These are phyloP conservation scores for Leptobrachium leishanense DNA, from an alignment of 2,113 vertebrate genomes.

Conservation along the genomic window DNA sequence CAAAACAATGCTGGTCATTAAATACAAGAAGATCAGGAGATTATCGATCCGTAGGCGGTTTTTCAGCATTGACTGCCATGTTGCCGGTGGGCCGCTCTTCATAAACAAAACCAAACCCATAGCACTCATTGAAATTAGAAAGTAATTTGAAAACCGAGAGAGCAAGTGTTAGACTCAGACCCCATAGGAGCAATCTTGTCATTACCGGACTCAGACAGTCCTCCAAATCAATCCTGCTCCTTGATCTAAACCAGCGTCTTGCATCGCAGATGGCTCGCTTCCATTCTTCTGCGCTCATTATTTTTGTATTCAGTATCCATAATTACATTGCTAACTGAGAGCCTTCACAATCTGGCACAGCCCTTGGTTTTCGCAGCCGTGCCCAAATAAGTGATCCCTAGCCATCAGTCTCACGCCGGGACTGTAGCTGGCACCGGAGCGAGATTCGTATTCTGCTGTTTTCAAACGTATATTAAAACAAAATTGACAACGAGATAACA, in stretches of 20 bases:
- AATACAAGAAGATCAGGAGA: neutral
- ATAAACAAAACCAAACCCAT: neutral
- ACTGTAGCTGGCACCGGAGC: conserved; percentile 33
- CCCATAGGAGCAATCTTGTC: conserved; percentile 28
- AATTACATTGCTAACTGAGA: conserved; percentile 57
- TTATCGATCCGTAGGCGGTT: neutral
- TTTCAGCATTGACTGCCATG: conserved; percentile 12
- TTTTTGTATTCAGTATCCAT: conserved; percentile 55
- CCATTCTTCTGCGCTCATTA: conserved; percentile 50
- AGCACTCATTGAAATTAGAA: conserved; percentile 5
- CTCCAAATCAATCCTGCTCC: conserved; percentile 31
- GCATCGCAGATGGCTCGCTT: conserved; percentile 51
- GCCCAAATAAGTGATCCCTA: conserved; percentile 60
- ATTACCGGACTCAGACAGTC: conserved; percentile 15
- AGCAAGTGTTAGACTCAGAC: conserved; percentile 3
- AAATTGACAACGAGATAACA: conserved; percentile 51
- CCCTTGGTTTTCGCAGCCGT: conserved; percentile 59
- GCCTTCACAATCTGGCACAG: conserved; percentile 63
- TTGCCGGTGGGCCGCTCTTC: neutral
- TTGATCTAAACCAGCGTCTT: neutral
- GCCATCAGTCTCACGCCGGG: conserved; percentile 49
- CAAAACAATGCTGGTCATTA: too few species aligned
- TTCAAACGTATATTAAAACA: conserved; percentile 50
- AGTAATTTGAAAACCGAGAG: neutral
- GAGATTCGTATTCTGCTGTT: conserved; percentile 50